Conservation (phyloP, 2,888 invertebrate species). For the Plutella xylostella region DNA sequence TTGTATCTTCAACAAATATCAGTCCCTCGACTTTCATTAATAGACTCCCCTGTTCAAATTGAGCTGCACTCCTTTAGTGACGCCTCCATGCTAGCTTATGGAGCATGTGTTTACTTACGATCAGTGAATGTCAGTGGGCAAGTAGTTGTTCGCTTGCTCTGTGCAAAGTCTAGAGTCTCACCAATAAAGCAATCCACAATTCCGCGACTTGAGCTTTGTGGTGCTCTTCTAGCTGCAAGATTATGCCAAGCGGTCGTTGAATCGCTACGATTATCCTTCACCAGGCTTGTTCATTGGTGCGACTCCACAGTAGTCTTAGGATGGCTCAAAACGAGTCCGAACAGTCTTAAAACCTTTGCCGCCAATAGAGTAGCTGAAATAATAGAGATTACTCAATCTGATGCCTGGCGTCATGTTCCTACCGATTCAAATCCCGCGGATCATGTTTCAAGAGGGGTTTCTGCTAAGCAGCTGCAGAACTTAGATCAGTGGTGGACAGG, state of each 20-base stretch:
- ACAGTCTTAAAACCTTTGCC: not conserved
- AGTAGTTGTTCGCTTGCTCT: not conserved
- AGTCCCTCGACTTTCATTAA: slow-evolving; percentile 4
- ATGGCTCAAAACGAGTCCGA: not conserved
- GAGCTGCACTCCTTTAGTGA: slow-evolving; percentile 12
- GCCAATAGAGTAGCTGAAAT: not conserved
- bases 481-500: not conserved
- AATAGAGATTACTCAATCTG: not conserved
- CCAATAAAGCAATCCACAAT: not conserved
- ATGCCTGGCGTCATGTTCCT: not conserved
- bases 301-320: not conserved
- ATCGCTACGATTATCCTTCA: not conserved
- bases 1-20: not conserved
- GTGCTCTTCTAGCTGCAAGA: not conserved
- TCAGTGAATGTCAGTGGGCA: not conserved
- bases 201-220: not conserved
- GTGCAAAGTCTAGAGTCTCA: slow-evolving; percentile 4
- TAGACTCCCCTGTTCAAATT: slow-evolving; percentile 1
- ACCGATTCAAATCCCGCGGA: not conserved
- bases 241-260: not conserved
- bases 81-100: slow-evolving; percentile 12
- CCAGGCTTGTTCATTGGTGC: not conserved
- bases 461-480: not conserved
- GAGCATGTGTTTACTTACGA: slow-evolving; percentile 11
- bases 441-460: not conserved